Base-by-base conservation (phyloP, 2,113 vertebrate genomes). In the Patagioenas fasciata region DNA sequence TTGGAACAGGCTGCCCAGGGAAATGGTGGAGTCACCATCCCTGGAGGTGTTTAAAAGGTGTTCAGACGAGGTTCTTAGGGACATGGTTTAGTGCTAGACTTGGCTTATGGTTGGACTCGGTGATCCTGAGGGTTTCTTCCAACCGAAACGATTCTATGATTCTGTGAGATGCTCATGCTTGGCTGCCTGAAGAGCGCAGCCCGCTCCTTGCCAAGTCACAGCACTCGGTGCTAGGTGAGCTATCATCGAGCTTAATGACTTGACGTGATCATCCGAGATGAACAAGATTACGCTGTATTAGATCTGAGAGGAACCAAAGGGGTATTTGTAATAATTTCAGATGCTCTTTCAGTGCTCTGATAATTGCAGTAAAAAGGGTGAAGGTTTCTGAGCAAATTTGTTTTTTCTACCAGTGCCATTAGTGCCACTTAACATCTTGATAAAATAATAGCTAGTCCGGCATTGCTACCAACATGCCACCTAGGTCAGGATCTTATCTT, bases 181-280 rank as follows among this genome's bases (percentile, higher is more conserved):
- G 88, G 83, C 70, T 4, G 5, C 51, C 34, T 32, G 54, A 34
- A 79, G 29, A 69, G 34, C 38, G 3, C 32, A 65, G 54, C 28
- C 48, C 48, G 64, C 69, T 50, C 29, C 1, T 23, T 66, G 81
- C 85, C 51, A 57, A 65, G 75, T 36, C 62, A 3, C 1, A 0
- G 71, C 5, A 4, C 75, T 60, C 0, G 0, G 48, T 1, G 0
- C 3, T 5, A 80, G 57, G 61, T 38, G 79, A 88, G 64, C 91
- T 89, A 72, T 79, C 19, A 6, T 29, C 0, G 2, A 34, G 47
- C 50, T 88, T 44, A 51, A 80, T 70, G 75, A 13, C 50, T 34
- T 44, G 29, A 50, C 2, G 2, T 77, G 44, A 28, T 85, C 94
- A 58, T 65, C 58, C 2, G 5, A 32, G 88, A 40, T 64, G 75